Percentiles rank a stretch among this genome's conserved stretches.
These are phyloP conservation scores for Pterocles orientalis DNA, from an alignment of 2,113 vertebrate species.

Conservation along the genomic window DNA sequence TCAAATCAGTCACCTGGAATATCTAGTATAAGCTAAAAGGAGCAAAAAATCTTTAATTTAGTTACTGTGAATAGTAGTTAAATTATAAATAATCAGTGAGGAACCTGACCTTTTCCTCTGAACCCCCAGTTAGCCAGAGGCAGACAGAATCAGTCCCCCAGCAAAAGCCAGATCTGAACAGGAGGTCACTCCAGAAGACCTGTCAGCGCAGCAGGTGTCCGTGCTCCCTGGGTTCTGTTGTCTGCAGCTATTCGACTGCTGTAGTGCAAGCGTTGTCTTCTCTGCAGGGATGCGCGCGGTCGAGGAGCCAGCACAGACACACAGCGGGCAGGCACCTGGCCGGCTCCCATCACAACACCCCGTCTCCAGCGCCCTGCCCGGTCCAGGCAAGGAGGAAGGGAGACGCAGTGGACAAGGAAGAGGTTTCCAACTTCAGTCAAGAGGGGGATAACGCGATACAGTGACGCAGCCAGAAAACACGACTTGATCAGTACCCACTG, in stretches of 20 bases:
- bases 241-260: neutral
- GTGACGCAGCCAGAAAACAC: too few species aligned
- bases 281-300: neutral
- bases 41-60: neutral
- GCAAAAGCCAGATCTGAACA: neutral
- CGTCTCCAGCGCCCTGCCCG: neutral
- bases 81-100: neutral
- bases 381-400: neutral
- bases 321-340: too few species aligned
- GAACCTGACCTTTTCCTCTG: neutral
- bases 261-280: neutral
- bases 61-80: neutral
- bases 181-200: neutral
- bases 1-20: neutral
- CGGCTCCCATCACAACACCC: neutral
- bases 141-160: neutral
- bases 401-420: rapidly evolving
- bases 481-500: neutral
- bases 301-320: neutral
- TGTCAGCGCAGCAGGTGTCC: neutral
- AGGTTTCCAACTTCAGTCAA: neutral
- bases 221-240: neutral
- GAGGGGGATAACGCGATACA: neutral
- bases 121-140: neutral
- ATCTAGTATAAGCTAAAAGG: neutral